Base-by-base conservation (phyloP, 2,797 vertebrate species). In the Eutrigla gurnardus region DNA sequence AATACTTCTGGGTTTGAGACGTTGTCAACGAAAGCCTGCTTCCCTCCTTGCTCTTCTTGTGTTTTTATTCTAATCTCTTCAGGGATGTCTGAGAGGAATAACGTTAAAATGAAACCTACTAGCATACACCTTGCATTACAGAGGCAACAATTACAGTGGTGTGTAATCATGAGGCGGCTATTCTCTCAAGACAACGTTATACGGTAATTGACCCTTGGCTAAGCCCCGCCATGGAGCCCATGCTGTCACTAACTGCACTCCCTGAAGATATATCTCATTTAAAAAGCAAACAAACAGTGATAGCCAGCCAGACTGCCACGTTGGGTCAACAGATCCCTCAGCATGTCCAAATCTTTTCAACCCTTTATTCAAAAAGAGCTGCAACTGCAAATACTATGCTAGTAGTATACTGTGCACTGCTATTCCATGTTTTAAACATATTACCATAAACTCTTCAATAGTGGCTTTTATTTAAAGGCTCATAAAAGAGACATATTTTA, bases 171-270 rank as follows among this genome's bases (percentile, higher is more conserved):
- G n/a, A 58, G 42, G 58, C n/a, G 4, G 32, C 43, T 37, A 10
- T 58, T 66, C 54, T 39, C 54, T 47, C 13, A 4, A 37, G 43
- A 39, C 32, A 39, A 25, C 62, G 46, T 57, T 47, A 39, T 49
- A 69, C n/a, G 3, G 66, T 67, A 45, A 57, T 55, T 55, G 52
- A 17, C 46, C 46, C 46, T 52, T 52, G 25, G 49, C 49, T 32
- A 32, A 52, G 10, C 18, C 18, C 18, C 25, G 32, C 18, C 50
- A 12, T 32, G 2, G 25, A 6, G 50, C 18, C 50, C 25, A 13
- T 18, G 5, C 50, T 52, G 49, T 25, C 47, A 49, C 47, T 18
- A 49, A 49, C n/a, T n/a, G 47, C 47, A n/a, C 47, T 18, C 47
- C 8, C 50, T 52, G 50, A 18, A 12, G 12, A 13, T 32, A 52